Evolutionary conservation across 2,797 vertebrate genomes (phyloP), one percentile per base, ranked within the genome.

Genomic region (Ciconia nigra): DNA sequence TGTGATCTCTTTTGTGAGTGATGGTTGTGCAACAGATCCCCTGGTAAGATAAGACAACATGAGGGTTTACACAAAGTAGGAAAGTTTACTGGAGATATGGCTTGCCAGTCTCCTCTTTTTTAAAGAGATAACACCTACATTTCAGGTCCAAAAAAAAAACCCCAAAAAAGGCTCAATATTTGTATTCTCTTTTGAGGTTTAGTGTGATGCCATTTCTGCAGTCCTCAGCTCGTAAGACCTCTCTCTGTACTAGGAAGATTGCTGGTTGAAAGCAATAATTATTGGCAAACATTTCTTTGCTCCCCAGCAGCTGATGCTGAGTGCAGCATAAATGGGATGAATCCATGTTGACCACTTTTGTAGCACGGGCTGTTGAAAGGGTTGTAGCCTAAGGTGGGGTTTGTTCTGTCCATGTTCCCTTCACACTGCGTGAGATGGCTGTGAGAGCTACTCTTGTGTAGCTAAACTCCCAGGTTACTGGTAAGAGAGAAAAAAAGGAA

Each of bases 1-100:
- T 74, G 52, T 83, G 82, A 89, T 96, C 80, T 85, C 61, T 93
- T 96, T 94, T 96, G 94, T 94, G 79, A 78, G 41, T 73, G 13
- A 29, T 87, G 61, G 52, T 78, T 94, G 89, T 93, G 84, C 82
- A 93, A 87, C 47, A 94, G 92, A 87, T 95, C 15, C 47, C 13
- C 41, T 33, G 26, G 44, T 87, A 63, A 92, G 94, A 96, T 97
- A 95, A 91, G 49, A 81, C 59, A 89, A 49, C 3, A 6, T 49
- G 59, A 87, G 15, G 44, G 57, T 93, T 95, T 94, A 61, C 78
- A 86, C 59, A 67, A 83, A 89, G 59, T 58, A 67, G 16, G 22
- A 62, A 79, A 46, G 21, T 78, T 85, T 89, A 54, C 65, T 88
- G 54, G 61, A 81, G 72, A 83, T 83, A 83, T 0, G 13, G 33